A percentile compares a stretch with the other conserved stretches of the same genome.
Conservation (phyloP, 2,113 vertebrate species). For the Pedionomus torquatus region DNA sequence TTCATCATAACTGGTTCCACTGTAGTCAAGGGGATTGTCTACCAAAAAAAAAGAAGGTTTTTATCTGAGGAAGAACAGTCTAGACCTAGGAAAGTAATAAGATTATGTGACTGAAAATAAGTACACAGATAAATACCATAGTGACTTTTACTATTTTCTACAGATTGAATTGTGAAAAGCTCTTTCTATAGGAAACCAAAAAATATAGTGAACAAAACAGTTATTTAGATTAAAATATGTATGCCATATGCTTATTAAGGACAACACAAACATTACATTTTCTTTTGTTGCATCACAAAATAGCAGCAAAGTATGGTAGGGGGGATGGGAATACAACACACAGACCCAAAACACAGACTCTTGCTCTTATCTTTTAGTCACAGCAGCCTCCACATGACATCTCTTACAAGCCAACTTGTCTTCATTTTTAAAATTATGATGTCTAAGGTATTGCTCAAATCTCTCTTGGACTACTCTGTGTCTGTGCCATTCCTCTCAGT, state of each 20-base stretch:
- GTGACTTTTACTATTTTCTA: background rate
- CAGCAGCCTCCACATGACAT: background rate
- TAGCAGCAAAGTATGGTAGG: accelerated
- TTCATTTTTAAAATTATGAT: background rate
- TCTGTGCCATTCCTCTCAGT: background rate
- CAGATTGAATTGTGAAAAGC: background rate
- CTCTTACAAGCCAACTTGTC: background rate
- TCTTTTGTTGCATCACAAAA: background rate
- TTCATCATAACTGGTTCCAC: background rate
- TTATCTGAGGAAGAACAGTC: background rate
- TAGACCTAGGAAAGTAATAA: background rate
- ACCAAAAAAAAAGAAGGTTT: background rate
- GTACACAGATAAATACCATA: background rate
- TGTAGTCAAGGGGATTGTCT: background rate
- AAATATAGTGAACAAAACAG: background rate
- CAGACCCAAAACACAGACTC: background rate
- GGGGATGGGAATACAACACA: accelerated
- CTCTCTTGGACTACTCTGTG: background rate
- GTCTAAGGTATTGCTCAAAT: background rate
- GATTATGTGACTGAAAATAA: background rate
- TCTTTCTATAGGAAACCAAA: background rate
- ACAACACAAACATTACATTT: background rate
- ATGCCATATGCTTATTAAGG: background rate
- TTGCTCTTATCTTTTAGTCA: background rate
- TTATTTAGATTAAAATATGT: background rate